phyloP scores from a whole-genome alignment of 2,113 vertebrate species.

The Stegastes partitus region DNA sequence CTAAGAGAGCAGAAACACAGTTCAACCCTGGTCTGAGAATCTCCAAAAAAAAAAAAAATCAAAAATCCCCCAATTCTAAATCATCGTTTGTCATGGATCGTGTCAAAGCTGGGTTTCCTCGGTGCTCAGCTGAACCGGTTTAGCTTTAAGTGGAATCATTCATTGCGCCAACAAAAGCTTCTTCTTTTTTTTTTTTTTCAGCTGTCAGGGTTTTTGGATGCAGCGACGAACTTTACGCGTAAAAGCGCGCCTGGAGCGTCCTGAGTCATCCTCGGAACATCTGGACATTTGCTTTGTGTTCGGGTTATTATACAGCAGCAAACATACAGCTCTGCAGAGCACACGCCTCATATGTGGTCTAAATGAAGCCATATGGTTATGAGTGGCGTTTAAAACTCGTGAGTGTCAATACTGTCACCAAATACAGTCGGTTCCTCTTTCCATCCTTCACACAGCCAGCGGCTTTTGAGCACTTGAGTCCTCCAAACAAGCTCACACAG shows the following conservation, averaged over 20 bases:
- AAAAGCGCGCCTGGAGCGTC: constrained; percentile 1
- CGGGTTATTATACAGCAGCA: constrained; percentile 1
- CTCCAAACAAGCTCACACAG: constrained; percentile 11
- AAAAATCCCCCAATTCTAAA: constrained; percentile 22
- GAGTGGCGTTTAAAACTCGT: constrained; percentile 19
- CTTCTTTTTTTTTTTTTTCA: too few species aligned
- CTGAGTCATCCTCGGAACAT: not conserved
- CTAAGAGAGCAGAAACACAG: constrained; percentile 58
- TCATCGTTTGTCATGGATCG: constrained; percentile 45
- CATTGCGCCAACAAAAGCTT: constrained; percentile 14
- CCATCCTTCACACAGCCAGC: constrained; percentile 20
- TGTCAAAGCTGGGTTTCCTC: constrained; percentile 30
- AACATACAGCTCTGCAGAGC: constrained; percentile 23
- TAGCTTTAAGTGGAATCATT: constrained; percentile 18
- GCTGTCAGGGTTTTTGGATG: not conserved
- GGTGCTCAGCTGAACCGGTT: constrained; percentile 46
- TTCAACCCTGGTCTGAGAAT: constrained; percentile 54
- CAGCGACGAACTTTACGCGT: constrained; percentile 7
- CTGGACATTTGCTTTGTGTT: not conserved
- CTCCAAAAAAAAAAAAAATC: constrained; percentile 17
- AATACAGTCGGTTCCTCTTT: constrained; percentile 37
- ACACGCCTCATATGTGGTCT: constrained; percentile 10
- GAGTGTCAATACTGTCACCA: constrained; percentile 18
- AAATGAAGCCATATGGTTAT: not conserved
- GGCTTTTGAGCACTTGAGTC: constrained; percentile 34